A percentile compares a stretch with the other conserved stretches of the same genome.
phyloP scores from a whole-genome alignment of 2,113 vertebrate genomes.

The Tetrao urogallus region DNA sequence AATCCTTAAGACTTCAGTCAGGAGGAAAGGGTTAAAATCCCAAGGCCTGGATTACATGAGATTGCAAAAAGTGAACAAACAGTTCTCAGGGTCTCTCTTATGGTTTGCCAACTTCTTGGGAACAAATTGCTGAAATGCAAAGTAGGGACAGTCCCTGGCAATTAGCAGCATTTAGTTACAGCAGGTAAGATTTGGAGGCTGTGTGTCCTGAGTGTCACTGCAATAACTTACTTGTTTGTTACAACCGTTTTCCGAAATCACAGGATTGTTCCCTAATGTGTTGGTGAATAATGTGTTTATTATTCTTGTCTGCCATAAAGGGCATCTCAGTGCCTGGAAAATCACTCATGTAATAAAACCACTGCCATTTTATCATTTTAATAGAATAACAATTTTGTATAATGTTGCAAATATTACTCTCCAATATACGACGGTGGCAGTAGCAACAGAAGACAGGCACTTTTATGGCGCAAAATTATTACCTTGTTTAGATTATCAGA shows the following conservation, averaged over 20 bases:
- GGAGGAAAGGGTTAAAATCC: conserved; percentile 67
- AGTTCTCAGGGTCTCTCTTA: not conserved
- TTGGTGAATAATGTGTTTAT: conserved; percentile 60
- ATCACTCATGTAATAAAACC: conserved; percentile 62
- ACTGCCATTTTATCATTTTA: conserved; percentile 61
- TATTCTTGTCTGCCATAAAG: conserved; percentile 49
- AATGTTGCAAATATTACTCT: conserved; percentile 14
- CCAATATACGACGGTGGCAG: conserved; percentile 3
- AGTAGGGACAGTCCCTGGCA: conserved; percentile 24
- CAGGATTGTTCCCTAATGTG: conserved; percentile 35
- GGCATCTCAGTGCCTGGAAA: conserved; percentile 52
- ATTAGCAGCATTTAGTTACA: conserved; percentile 28
- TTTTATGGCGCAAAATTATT: conserved; percentile 51
- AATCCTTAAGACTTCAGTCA: conserved; percentile 26
- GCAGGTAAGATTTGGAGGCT: not conserved
- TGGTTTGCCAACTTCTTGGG: conserved; percentile 12
- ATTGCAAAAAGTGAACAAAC: not conserved
- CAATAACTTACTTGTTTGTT: conserved; percentile 44
- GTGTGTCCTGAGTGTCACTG: not conserved
- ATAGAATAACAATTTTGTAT: conserved; percentile 55
- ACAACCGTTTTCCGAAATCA: conserved; percentile 14
- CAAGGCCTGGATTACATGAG: conserved; percentile 45
- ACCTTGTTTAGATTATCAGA: conserved; percentile 55
- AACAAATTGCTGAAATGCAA: not conserved
- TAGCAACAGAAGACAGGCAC: not conserved